Evolutionary conservation across 2,797 vertebrate genomes (phyloP), one percentile per base, ranked within the genome.

Genomic region (Macropodus opercularis): DNA sequence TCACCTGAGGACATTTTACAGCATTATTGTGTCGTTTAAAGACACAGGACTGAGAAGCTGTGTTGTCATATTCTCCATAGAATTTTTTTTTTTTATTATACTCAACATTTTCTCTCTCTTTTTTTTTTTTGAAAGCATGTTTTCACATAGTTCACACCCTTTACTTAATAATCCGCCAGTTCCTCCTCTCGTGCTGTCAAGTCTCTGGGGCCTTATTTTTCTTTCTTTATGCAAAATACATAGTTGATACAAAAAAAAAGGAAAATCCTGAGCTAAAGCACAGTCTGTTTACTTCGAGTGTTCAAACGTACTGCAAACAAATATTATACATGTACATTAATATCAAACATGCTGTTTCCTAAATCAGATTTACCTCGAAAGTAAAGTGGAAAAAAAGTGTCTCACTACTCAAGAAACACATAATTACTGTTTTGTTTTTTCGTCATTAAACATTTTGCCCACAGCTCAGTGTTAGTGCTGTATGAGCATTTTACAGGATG

Each of bases 21-120:
- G 21, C 81, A 59, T 79, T 53, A 60, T 51, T 72, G 69, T 71
- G 61, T 31, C 51, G 23, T 72, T 87, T 89, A 88, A 85, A 88
- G 85, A 76, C 53, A 76, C 72, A 86, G 77, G 51, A 49, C 64
- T n/a, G 32, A 0, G 2, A 72, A 38, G 42, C 18, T 21, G 6
- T 14, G 4, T 77, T 15, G 24, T 29, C 8, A 54, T 18, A 31
- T 41, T 55, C 62, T 18, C 12, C 5, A 10, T n/a, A 5, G 11
- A n/a, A n/a, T n/a, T 18, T 4, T 13, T 27, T 24, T 2, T n/a
- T 4, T 34, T 23, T 18, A 3, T n/a, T n/a, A n/a, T n/a, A 57
- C 4, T 46, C 13, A 9, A 6, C 14, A 1, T 22, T 40, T 61
- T 9, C n/a, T 8, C 10, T 3, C 31, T 3, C 9, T n/a, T n/a